Percentiles rank a stretch among this genome's conserved stretches.
These are phyloP conservation scores for Nemotelus nigrinus DNA, from an alignment of 2,888 invertebrate genomes.

Conservation along the genomic window DNA sequence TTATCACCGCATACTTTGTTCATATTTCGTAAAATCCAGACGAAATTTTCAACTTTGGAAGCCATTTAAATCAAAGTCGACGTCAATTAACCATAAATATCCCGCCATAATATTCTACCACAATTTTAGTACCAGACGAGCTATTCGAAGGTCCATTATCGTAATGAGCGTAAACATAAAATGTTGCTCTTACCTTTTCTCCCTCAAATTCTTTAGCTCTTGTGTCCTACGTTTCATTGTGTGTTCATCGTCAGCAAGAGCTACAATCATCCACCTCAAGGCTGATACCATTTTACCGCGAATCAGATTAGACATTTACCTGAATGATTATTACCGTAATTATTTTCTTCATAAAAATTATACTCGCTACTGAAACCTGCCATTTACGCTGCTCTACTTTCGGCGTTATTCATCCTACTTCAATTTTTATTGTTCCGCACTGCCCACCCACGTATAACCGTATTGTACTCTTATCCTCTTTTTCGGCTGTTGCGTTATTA, in stretches of 20 bases:
- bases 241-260: not conserved
- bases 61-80: constrained; percentile 3
- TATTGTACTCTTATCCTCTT: no score
- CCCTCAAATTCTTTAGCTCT: no score
- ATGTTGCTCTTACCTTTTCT: no score
- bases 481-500: not conserved
- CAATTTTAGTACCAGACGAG: not conserved
- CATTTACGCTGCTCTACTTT: not conserved
- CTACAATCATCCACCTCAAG: not conserved
- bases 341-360: constrained; percentile 16
- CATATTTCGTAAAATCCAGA: not conserved
- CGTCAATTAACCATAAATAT: constrained; percentile 12
- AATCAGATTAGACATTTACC: constrained; percentile 24
- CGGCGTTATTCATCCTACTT: not conserved
- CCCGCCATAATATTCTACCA: not conserved
- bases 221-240: no score
- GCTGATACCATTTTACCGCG: constrained; percentile 6
- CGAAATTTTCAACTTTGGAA: not conserved
- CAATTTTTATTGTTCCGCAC: not conserved
- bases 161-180: not conserved
- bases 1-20: not conserved
- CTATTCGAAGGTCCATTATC: not conserved
- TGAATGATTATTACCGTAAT: constrained; percentile 29
- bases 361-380: not conserved
- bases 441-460: no score